Conservation (phyloP, 2,113 vertebrate genomes). For the Forbesichthys papilliferus region DNA sequence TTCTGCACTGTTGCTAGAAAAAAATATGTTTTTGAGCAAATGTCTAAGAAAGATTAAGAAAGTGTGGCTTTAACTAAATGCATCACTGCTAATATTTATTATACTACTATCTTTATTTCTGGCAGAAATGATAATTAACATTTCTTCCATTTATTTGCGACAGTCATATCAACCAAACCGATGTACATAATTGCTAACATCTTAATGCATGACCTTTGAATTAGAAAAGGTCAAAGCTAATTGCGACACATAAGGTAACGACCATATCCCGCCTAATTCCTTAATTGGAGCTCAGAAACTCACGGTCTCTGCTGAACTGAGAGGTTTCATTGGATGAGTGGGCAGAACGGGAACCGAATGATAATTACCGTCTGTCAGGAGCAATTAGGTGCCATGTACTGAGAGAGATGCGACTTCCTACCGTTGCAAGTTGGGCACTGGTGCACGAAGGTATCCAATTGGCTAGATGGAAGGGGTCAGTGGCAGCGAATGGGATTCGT, state of each 20-base stretch:
- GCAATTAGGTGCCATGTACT: slow-evolving; percentile 67
- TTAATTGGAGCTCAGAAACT: slow-evolving; percentile 63
- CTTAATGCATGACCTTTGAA: slow-evolving; percentile 72
- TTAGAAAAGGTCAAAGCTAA: slow-evolving; percentile 69
- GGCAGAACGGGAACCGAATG: slow-evolving; percentile 66
- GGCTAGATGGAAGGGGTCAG: slow-evolving; percentile 28
- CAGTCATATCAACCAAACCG: slow-evolving; percentile 59
- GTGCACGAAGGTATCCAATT: slow-evolving; percentile 44
- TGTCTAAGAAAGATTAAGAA: too few relatives aligned
- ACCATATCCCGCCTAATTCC: slow-evolving; percentile 69
- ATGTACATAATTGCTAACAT: slow-evolving; percentile 74
- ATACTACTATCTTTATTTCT: slow-evolving; percentile 17
- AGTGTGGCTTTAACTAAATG: background rate
- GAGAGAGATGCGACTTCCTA: slow-evolving; percentile 54
- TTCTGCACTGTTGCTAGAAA: too few relatives aligned
- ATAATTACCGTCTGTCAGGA: slow-evolving; percentile 75
- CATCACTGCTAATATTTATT: slow-evolving; percentile 4
- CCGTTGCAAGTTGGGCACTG: slow-evolving; percentile 37
- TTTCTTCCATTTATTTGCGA: slow-evolving; percentile 51
- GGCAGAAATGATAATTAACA: slow-evolving; percentile 52
- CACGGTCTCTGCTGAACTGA: slow-evolving; percentile 28
- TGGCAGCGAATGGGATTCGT: slow-evolving; percentile 27
- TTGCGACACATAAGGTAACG: slow-evolving; percentile 68
- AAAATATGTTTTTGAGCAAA: too few relatives aligned
- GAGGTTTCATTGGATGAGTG: slow-evolving; percentile 59